Evolutionary conservation across 2,113 vertebrate genomes (phyloP), one percentile per base, ranked within the genome.

Genomic region (Trichomycterus rosablanca): DNA sequence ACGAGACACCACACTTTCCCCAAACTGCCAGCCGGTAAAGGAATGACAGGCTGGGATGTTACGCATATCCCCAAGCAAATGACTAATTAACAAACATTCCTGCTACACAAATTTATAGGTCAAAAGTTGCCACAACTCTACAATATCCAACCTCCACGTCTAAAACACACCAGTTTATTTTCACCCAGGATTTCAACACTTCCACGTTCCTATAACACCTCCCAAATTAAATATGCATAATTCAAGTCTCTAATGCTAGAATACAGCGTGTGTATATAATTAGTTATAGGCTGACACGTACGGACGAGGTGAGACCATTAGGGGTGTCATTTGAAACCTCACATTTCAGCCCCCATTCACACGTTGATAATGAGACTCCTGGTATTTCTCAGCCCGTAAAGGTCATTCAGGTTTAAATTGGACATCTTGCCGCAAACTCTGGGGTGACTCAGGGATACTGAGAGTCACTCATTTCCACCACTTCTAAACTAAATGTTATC

Each of bases 371-470:
- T 81, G 75, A 80, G 76, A 74, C 63, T 57, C 58, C 46, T 75
- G 74, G 74, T 71, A 76, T 80, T 81, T 76, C 68, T 71, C 59
- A 61, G 65, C 60, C 63, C 44, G 42, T 70, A 75, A 79, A 80
- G 74, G 77, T 77, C 80, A 75, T 28, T 19, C 61, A 60, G 70
- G 63, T 78, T 80, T 77, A 67, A 75, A 75, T 76, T 66, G 73
- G 71, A 74, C 54, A 67, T 75, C 74, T 67, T 63, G 43, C 53
- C 19, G n/a, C 46, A 54, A 68, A 63, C 66, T 75, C 72, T 15
- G 65, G 58, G 51, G 63, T 57, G 67, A 57, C 52, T 54, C 65
- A 67, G 67, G 65, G 43, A 73, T 39, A 61, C 58, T 54, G 66
- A 16, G 68, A 61, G 71, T 74, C 69, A 57, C 49, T 62, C 39